phyloP scores from a whole-genome alignment of 1,140 invertebrate species.

The Penaeus indicus region DNA sequence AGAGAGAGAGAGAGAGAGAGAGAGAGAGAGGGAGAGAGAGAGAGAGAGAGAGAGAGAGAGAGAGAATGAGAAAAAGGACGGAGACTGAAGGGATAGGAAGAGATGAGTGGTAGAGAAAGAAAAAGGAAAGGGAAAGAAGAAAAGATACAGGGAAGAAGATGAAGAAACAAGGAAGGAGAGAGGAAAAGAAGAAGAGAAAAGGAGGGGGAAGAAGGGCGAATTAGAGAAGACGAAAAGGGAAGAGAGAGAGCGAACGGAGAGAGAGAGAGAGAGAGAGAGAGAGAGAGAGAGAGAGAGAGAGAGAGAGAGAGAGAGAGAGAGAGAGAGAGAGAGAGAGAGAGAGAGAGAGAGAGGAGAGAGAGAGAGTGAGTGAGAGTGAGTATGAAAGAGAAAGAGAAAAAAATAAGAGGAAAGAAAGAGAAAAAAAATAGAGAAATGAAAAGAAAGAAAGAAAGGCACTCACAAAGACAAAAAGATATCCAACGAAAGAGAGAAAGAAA shows the following conservation, averaged over 20 bases:
- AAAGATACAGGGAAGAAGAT: too few relatives aligned
- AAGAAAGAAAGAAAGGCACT: background rate
- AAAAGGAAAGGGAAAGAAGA: too few relatives aligned
- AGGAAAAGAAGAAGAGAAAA: too few relatives aligned
- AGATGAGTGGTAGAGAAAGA: background rate
- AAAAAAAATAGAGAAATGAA: background rate
- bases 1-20: too few relatives aligned
- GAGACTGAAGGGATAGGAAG: background rate
- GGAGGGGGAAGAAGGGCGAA: too few relatives aligned
- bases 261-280: background rate
- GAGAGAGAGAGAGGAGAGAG: background rate
- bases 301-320: background rate
- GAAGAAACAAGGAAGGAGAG: too few relatives aligned
- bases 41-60: background rate
- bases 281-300: background rate
- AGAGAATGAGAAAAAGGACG: background rate
- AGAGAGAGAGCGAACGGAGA: background rate
- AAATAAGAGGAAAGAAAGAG: background rate
- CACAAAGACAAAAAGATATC: background rate
- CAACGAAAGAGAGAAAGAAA: too few relatives aligned
- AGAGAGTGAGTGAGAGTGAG: background rate
- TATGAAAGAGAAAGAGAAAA: background rate
- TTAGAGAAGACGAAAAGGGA: background rate
- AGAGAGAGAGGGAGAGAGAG: too few relatives aligned
- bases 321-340: background rate